Evolutionary conservation across 1,140 invertebrate genomes (phyloP).

Genomic region (Neodiprion lecontei): DNA sequence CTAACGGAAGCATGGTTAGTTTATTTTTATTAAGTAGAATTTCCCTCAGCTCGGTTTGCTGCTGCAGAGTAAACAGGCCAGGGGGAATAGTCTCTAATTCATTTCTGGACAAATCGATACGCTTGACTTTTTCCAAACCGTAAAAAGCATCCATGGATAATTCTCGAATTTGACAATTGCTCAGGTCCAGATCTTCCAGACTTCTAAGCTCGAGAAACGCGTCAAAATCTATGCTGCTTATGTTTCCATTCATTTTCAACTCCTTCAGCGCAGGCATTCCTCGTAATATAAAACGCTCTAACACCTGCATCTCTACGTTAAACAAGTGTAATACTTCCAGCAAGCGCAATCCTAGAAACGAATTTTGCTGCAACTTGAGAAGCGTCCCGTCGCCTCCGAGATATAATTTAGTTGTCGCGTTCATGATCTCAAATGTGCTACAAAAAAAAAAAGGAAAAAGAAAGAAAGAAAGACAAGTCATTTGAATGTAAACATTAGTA

Average conservation of each 20-base stretch:
- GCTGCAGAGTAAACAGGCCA: conserved; percentile 64
- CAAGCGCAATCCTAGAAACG: conserved; percentile 67
- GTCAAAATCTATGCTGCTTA: conserved; percentile 70
- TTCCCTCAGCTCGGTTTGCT: conserved; percentile 67
- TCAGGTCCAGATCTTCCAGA: conserved; percentile 67
- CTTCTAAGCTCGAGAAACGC: conserved; percentile 69
- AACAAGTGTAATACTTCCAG: conserved; percentile 63
- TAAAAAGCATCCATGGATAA: conserved; percentile 75
- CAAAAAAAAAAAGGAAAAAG: conserved; percentile 21
- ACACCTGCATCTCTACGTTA: conserved; percentile 63
- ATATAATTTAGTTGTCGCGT: conserved; percentile 68
- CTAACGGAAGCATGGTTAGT: conserved; percentile 63
- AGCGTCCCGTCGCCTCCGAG: conserved; percentile 64
- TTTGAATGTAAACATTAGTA: conserved; percentile 7
- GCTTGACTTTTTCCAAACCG: conserved; percentile 65
- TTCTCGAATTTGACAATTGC: conserved; percentile 67
- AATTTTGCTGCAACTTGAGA: conserved; percentile 66
- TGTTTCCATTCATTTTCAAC: conserved; percentile 65
- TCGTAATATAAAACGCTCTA: conserved; percentile 68
- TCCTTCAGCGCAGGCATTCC: conserved; percentile 65
- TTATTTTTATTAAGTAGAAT: conserved; percentile 69
- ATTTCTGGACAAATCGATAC: conserved; percentile 72
- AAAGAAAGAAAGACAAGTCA: conserved; percentile 2
- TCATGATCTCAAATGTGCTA: conserved; percentile 75
- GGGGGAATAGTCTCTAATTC: conserved; percentile 66